These are phyloP conservation scores for Elgonia sp. DNA, from an alignment of 2,888 invertebrate genomes.

Conservation along the genomic window DNA sequence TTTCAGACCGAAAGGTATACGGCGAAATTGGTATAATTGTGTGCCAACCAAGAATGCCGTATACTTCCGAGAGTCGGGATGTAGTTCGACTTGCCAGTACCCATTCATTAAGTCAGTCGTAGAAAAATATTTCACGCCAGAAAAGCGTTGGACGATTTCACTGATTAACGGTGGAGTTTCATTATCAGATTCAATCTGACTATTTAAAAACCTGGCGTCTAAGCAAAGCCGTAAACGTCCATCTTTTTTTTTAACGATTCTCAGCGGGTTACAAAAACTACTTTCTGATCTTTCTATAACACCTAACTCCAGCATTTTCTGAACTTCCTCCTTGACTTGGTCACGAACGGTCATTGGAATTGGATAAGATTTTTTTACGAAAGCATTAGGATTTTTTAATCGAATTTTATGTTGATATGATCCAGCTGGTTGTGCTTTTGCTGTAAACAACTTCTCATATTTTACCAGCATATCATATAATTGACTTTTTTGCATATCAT, in stretches of 20 bases:
- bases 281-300: conserved; percentile 48
- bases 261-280: conserved; percentile 31
- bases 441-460: conserved; percentile 32
- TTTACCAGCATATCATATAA: conserved; percentile 2
- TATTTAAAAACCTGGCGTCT: conserved; percentile 82
- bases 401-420: conserved; percentile 41
- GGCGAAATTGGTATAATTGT: conserved; percentile 74
- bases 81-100: conserved; percentile 74
- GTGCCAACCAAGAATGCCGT: conserved; percentile 69
- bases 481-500: conserved; percentile 4
- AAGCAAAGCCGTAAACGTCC: conserved; percentile 79
- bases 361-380: conserved; percentile 32
- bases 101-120: conserved; percentile 75
- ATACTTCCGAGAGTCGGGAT: no score
- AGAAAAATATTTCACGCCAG: conserved; percentile 69
- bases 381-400: conserved; percentile 1
- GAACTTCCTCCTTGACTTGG: conserved; percentile 18
- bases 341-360: conserved; percentile 23
- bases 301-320: conserved; percentile 26
- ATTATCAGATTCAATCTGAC: conserved; percentile 79
- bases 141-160: conserved; percentile 74
- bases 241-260: conserved; percentile 50
- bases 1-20: no score
- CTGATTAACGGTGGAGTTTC: conserved; percentile 77
- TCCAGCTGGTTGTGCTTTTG: conserved; percentile 13